Evolutionary conservation across 2,888 invertebrate species (phyloP).

Genomic region (Fabriciana adippe): DNA sequence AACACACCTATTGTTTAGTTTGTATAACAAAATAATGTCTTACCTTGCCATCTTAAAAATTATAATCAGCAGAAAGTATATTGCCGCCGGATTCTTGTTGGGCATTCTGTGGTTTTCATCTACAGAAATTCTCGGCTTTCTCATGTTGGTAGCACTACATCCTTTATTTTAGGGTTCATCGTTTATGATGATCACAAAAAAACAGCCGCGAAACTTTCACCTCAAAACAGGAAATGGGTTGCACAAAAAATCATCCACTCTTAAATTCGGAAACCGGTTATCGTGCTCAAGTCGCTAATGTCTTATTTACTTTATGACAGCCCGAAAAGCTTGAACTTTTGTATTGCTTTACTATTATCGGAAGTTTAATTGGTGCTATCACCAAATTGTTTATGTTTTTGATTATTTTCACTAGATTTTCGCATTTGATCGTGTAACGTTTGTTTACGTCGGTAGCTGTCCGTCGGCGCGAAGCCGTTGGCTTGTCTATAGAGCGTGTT

Average conservation of each 20-base stretch:
- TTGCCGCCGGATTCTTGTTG: constrained; percentile 60
- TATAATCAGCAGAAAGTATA: constrained; percentile 67
- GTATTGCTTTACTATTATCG: neutral
- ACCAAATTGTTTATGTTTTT: neutral
- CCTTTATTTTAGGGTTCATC: constrained; percentile 68
- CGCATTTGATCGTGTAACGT: constrained; percentile 37
- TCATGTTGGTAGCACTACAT: constrained; percentile 79
- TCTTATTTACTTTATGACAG: constrained; percentile 1
- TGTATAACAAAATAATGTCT: constrained; percentile 43
- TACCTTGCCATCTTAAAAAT: constrained; percentile 71
- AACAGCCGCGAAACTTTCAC: constrained; percentile 47
- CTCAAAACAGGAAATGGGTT: constrained; percentile 25
- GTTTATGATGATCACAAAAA: constrained; percentile 46
- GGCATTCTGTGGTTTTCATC: constrained; percentile 69
- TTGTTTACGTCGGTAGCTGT: constrained; percentile 58
- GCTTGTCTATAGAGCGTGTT: constrained; percentile 63
- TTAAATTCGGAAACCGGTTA: constrained; percentile 33
- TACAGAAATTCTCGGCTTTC: constrained; percentile 52
- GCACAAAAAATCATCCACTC: constrained; percentile 25
- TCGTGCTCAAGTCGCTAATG: neutral
- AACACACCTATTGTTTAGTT: neutral
- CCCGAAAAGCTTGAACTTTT: neutral
- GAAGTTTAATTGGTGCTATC: neutral
- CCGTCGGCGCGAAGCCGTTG: constrained; percentile 69
- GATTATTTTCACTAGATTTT: constrained; percentile 1